Conservation (phyloP, 2,888 invertebrate species). For the Synergus gifuensis region DNA sequence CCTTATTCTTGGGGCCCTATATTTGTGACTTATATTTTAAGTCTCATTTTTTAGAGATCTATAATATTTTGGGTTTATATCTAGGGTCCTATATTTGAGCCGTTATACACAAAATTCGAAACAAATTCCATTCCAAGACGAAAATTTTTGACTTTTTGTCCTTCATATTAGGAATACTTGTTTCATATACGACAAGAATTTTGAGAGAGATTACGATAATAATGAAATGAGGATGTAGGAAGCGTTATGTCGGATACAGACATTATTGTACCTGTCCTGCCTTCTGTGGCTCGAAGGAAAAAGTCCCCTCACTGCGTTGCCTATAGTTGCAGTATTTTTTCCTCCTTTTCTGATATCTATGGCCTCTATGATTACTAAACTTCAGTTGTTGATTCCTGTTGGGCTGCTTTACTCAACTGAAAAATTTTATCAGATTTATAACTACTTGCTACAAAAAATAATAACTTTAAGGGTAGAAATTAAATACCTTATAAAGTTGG, state of each 20-base stretch:
- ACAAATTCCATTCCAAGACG: too few relatives aligned
- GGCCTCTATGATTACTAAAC: slow-evolving; percentile 68
- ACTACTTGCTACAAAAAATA: background rate
- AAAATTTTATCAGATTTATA: slow-evolving; percentile 23
- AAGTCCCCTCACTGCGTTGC: slow-evolving; percentile 76
- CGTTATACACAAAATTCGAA: too few relatives aligned
- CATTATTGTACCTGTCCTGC: slow-evolving; percentile 78
- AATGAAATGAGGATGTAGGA: slow-evolving; percentile 69
- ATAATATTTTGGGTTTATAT: too few relatives aligned
- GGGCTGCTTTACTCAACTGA: slow-evolving; percentile 57
- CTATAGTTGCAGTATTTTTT: slow-evolving; percentile 77
- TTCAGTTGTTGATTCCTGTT: slow-evolving; percentile 72
- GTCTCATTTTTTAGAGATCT: too few relatives aligned
- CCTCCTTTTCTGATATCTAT: slow-evolving; percentile 71
- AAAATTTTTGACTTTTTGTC: too few relatives aligned
- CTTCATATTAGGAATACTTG: too few relatives aligned
- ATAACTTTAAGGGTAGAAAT: background rate
- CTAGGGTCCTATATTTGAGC: too few relatives aligned
- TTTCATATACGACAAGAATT: slow-evolving; percentile 9
- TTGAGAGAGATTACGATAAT: slow-evolving; percentile 46
- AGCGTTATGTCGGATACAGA: slow-evolving; percentile 78
- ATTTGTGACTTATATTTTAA: too few relatives aligned
- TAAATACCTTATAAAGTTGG: background rate
- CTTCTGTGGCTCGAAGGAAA: slow-evolving; percentile 76
- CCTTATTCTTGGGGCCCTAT: too few relatives aligned